These are phyloP conservation scores for Hydropsyche tenuis DNA, from an alignment of 1,140 invertebrate species.

Conservation along the genomic window DNA sequence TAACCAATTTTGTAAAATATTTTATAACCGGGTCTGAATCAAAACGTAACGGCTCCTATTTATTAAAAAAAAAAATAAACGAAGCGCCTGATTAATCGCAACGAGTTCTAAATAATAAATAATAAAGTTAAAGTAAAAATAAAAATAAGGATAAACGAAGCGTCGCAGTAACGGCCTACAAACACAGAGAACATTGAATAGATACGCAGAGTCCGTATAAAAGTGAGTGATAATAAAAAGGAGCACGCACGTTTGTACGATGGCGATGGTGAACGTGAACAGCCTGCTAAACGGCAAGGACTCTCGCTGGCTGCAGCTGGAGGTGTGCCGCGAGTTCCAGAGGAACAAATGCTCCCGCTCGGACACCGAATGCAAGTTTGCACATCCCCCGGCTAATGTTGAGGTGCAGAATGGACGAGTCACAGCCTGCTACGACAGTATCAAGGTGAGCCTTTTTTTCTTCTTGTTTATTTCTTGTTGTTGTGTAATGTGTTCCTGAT, in stretches of 20 bases:
- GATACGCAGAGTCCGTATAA: not conserved
- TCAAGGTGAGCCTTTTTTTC: slow-evolving; percentile 85
- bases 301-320: slow-evolving; percentile 98
- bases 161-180: not conserved
- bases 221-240: slow-evolving; percentile 48
- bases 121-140: not conserved
- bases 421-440: slow-evolving; percentile 99
- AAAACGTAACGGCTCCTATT: not conserved
- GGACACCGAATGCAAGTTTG: slow-evolving; percentile 99
- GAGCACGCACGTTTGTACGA: slow-evolving; percentile 53
- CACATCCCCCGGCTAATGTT: slow-evolving; percentile 98
- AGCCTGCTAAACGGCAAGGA: slow-evolving; percentile 98
- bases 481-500: no score
- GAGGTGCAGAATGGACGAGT: slow-evolving; percentile 99
- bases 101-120: slow-evolving; percentile 29
- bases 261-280: slow-evolving; percentile 97
- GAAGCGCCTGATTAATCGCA: slow-evolving; percentile 36
- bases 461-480: not conserved
- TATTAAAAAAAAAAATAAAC: slow-evolving; percentile 11
- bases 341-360: slow-evolving; percentile 98
- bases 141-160: not conserved
- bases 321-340: slow-evolving; percentile 99
- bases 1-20: slow-evolving; percentile 39
- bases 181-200: not conserved
- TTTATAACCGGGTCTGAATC: slow-evolving; percentile 14